Evolutionary conservation across 2,888 invertebrate genomes (phyloP).

Genomic region (Phalera bucephala): DNA sequence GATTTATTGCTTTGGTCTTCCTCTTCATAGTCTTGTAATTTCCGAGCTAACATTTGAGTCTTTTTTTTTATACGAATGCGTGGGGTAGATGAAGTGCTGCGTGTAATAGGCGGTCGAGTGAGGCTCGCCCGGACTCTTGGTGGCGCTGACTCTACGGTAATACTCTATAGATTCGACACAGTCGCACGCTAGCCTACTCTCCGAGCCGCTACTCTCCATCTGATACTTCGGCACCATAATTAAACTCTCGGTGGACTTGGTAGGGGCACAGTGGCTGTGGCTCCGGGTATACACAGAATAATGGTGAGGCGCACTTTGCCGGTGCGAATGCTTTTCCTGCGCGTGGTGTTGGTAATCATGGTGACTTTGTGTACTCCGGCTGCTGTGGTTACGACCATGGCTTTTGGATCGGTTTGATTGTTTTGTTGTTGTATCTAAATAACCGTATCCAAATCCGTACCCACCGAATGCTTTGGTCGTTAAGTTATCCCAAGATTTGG

Average conservation of each 20-base stretch:
- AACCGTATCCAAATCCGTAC: constrained; percentile 94
- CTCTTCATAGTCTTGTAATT: constrained; percentile 84
- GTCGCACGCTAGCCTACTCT: constrained; percentile 88
- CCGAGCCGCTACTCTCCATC: constrained; percentile 82
- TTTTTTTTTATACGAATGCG: constrained; percentile 77
- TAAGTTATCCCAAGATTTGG: constrained; percentile 95
- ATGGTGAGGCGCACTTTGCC: constrained; percentile 71
- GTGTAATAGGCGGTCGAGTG: constrained; percentile 65
- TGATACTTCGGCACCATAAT: constrained; percentile 86
- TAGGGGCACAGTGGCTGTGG: constrained; percentile 84
- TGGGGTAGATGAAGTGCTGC: constrained; percentile 75
- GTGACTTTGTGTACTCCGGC: constrained; percentile 82
- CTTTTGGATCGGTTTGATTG: constrained; percentile 69
- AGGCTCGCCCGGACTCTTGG: constrained; percentile 59
- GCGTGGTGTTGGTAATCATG: constrained; percentile 71
- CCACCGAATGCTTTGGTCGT: constrained; percentile 93
- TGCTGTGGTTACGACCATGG: constrained; percentile 80
- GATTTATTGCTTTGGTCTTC: constrained; percentile 9
- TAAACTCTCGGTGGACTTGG: constrained; percentile 92
- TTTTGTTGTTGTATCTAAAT: constrained; percentile 85
- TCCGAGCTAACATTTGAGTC: constrained; percentile 85
- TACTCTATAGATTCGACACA: constrained; percentile 82
- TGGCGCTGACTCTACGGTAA: constrained; percentile 57
- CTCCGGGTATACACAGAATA: constrained; percentile 74
- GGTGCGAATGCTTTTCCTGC: constrained; percentile 71